Evolutionary conservation across 2,888 invertebrate genomes (phyloP).

Genomic region (Erynnis tages): DNA sequence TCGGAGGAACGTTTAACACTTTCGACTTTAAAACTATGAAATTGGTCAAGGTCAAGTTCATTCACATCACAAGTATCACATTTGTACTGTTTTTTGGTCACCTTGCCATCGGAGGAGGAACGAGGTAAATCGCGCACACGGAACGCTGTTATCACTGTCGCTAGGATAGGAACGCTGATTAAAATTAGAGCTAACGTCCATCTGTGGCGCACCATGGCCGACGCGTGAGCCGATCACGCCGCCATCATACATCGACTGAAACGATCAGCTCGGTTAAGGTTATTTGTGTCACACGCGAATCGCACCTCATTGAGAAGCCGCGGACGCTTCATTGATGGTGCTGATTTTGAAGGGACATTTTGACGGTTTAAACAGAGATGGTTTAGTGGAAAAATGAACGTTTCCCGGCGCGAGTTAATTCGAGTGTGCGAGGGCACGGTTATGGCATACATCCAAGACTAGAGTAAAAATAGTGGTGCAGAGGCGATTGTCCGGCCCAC

Average conservation of each 20-base stretch:
- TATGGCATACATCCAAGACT: constrained; percentile 73
- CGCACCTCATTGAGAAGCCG: constrained; percentile 53
- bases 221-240: constrained; percentile 68
- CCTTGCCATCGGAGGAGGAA: constrained; percentile 49
- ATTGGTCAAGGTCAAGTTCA: constrained; percentile 51
- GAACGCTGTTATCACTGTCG: constrained; percentile 78
- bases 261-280: constrained; percentile 50
- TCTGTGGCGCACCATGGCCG: constrained; percentile 72
- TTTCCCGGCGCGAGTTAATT: constrained; percentile 82
- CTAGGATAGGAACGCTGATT: constrained; percentile 71
- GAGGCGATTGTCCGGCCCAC: constrained; percentile 69
- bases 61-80: constrained; percentile 72
- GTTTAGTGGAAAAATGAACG: constrained; percentile 63
- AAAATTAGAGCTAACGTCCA: constrained; percentile 75
- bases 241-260: constrained; percentile 72
- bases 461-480: constrained; percentile 74
- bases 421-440: constrained; percentile 81
- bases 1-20: constrained; percentile 58
- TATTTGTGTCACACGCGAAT: constrained; percentile 57
- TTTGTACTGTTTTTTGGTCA: constrained; percentile 52
- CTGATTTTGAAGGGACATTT: constrained; percentile 45
- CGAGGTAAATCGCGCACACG: constrained; percentile 74
- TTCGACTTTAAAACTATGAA: constrained; percentile 62
- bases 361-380: constrained; percentile 44
- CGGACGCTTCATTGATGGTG: constrained; percentile 60